Conservation (phyloP, 1,140 invertebrate genomes). For the Aethina tumida region DNA sequence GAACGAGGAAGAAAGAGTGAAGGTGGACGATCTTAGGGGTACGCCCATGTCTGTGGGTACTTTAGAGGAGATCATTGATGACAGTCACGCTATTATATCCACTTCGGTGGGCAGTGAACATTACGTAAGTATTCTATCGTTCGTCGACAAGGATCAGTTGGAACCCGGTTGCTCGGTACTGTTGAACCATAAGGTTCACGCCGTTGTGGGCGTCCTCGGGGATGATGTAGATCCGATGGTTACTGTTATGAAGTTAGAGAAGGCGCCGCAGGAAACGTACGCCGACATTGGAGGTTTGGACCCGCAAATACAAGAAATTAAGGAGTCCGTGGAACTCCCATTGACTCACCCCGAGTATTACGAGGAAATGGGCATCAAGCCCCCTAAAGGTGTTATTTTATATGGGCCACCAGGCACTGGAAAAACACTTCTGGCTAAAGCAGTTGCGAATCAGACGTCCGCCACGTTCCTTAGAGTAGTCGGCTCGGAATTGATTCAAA, state of each 20-base stretch:
- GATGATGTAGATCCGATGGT: constrained; percentile 99
- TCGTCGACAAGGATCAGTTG: constrained; percentile 98
- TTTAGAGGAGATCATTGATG: constrained; percentile 98
- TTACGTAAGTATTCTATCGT: constrained; percentile 97
- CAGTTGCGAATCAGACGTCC: constrained; percentile 98
- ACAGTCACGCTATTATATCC: constrained; percentile 99
- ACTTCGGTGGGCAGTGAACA: constrained; percentile 98
- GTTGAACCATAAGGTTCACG: constrained; percentile 98
- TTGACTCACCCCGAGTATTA: constrained; percentile 99
- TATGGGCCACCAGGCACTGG: constrained; percentile 98
- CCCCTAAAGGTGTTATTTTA: constrained; percentile 97
- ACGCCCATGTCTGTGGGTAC: constrained; percentile 99
- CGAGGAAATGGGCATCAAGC: constrained; percentile 99
- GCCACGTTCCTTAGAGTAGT: constrained; percentile 98
- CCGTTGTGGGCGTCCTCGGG: constrained; percentile 94
- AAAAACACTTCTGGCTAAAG: constrained; percentile 96
- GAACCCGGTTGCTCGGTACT: constrained; percentile 99
- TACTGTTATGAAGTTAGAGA: constrained; percentile 99
- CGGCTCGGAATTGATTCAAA: constrained; percentile 98
- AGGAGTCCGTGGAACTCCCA: constrained; percentile 98
- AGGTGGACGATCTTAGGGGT: constrained; percentile 92
- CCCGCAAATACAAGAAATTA: constrained; percentile 99
- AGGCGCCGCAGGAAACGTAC: constrained; percentile 99
- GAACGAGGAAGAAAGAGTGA: constrained; percentile 93
- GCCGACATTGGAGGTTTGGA: constrained; percentile 99